Evolutionary conservation across 2,888 invertebrate genomes (phyloP), one percentile per base, ranked within the genome.

Genomic region (Drosophila falleni): DNA sequence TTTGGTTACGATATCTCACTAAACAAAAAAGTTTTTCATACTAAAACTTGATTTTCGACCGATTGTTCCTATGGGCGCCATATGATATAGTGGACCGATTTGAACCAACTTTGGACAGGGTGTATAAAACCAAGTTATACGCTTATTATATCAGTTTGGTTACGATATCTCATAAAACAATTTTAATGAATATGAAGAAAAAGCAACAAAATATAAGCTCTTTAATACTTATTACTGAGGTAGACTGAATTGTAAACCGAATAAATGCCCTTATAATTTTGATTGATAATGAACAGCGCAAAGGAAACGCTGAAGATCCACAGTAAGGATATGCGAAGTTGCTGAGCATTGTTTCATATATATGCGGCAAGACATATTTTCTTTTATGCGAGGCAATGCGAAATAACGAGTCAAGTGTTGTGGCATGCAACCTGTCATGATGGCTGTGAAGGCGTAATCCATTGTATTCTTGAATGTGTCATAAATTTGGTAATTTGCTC

Each of bases 381-480:
- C 19, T 56, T 26, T 35, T 23, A 44, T 26, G 44, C 6, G 23
- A n/a, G 44, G 4, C n/a, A 33, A 31, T 6, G 19, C 6, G 3
- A 39, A n/a, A 15, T 26, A n/a, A 35, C 6, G 37, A 37, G 33
- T 1, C 0, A n/a, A 9, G 15, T 11, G 29, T 29, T 29, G 55
- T 26, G 56, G 56, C 56, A 47, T 39, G 31, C 31, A 19, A 47
- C 39, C 54, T 62, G 54, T 62, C 39, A 39, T 11, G 4, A 11
- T 29, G 19, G 2, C 31, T 16, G 5, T 9, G 5, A 15, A 26
- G 19, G 42, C 19, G 51, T 44, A 29, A 19, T 66, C 46, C 46
- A 51, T 65, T 46, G 42, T 46, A 56, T 37, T 13, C 13, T n/a
- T 19, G 35, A 33, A 39, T 50, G 50, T 19, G 54, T 55, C 50